Conservation (phyloP, 2,113 vertebrate species). For the Dromaius novaehollandiae region DNA sequence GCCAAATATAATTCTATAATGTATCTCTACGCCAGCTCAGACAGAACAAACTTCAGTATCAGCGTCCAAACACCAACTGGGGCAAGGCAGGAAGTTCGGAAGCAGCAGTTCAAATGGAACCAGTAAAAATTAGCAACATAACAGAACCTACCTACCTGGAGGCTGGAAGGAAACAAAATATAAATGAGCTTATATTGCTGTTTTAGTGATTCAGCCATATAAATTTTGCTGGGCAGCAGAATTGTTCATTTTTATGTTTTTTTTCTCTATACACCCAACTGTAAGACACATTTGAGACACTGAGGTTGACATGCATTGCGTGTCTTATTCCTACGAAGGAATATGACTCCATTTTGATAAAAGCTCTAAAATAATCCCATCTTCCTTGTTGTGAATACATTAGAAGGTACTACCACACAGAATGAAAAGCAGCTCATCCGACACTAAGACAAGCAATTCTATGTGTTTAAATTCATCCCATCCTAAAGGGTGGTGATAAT, state of each 20-base stretch:
- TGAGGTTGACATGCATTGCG: neutral
- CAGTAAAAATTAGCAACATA: neutral
- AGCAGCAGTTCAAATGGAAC: neutral
- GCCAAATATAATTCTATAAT: neutral
- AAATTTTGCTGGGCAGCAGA: neutral
- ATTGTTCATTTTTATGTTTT: accelerated
- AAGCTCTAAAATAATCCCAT: neutral
- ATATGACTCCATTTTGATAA: neutral
- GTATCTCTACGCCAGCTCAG: neutral
- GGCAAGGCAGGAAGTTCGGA: neutral
- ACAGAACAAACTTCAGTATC: neutral
- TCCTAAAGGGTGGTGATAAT: neutral
- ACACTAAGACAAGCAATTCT: neutral
- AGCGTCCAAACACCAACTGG: neutral
- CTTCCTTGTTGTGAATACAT: neutral
- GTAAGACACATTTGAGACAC: neutral
- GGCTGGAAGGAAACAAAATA: neutral
- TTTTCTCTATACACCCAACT: neutral
- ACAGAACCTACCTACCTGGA: conserved; percentile 36
- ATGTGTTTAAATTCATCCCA: neutral
- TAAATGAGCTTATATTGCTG: neutral
- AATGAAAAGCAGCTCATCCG: neutral
- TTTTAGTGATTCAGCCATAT: neutral
- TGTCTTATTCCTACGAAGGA: neutral
- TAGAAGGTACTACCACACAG: neutral